Conservation (phyloP, 2,888 invertebrate species). For the Agapostemon virescens region DNA sequence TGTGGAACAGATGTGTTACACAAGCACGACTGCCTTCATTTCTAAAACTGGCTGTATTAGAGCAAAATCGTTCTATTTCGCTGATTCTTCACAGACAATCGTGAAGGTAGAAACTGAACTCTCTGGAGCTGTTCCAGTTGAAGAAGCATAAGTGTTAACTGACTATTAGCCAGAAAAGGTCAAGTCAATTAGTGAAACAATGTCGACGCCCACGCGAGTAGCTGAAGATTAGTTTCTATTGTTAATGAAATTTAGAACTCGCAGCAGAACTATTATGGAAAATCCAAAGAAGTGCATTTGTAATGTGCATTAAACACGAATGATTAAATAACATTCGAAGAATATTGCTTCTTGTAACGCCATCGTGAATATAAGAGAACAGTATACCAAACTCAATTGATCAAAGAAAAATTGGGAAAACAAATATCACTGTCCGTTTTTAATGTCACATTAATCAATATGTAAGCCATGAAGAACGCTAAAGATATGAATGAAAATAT, state of each 20-base stretch:
- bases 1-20: slow-evolving; percentile 13
- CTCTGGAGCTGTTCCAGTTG: slow-evolving; percentile 49
- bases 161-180: slow-evolving; percentile 66
- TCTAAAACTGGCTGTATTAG: slow-evolving; percentile 28
- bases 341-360: background rate
- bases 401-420: slow-evolving; percentile 1
- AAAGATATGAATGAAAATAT: slow-evolving; percentile 62
- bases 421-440: slow-evolving; percentile 13
- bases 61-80: slow-evolving; percentile 20
- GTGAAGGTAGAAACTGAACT: slow-evolving; percentile 59
- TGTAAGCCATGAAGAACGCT: slow-evolving; percentile 60
- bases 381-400: background rate
- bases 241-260: slow-evolving; percentile 40
- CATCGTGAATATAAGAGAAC: background rate
- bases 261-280: background rate
- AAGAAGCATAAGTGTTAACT: slow-evolving; percentile 62
- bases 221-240: slow-evolving; percentile 41
- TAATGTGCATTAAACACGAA: slow-evolving; percentile 9
- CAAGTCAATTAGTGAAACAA: slow-evolving; percentile 68
- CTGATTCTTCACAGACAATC: slow-evolving; percentile 40
- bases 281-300: slow-evolving; percentile 2
- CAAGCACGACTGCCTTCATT: slow-evolving; percentile 24
- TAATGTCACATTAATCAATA: slow-evolving; percentile 39
- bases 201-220: slow-evolving; percentile 55
- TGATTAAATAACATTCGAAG: slow-evolving; percentile 9